Conservation (phyloP, 2,113 vertebrate genomes). For the Plotosus lineatus region DNA sequence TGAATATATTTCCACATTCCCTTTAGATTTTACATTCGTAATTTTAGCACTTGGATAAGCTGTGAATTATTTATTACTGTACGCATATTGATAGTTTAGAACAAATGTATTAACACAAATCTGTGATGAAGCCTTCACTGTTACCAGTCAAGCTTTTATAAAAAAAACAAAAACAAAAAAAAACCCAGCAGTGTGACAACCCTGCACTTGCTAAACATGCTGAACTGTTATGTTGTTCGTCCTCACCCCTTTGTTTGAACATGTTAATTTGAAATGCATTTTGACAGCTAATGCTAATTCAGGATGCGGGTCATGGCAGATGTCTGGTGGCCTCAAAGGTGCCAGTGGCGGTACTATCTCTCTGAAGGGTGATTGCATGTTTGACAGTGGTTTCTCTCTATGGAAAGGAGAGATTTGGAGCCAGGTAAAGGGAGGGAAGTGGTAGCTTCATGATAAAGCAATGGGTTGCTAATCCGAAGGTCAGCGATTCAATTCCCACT, state of each 20-base stretch:
- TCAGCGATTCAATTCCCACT: no score
- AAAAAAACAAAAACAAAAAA: not conserved
- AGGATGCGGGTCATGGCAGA: constrained; percentile 15
- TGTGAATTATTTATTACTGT: not conserved
- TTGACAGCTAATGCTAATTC: constrained; percentile 47
- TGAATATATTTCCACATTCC: no score
- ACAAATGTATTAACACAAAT: not conserved
- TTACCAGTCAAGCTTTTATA: not conserved
- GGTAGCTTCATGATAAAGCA: no score
- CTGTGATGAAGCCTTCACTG: not conserved
- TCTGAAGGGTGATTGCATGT: constrained; percentile 44
- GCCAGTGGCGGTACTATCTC: constrained; percentile 31
- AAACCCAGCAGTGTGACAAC: not conserved
- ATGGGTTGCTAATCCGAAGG: no score
- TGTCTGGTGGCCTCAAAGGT: constrained; percentile 53
- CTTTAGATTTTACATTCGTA: no score
- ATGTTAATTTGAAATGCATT: constrained; percentile 25
- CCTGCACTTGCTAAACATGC: not conserved
- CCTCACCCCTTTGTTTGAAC: constrained; percentile 22
- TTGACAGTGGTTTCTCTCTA: constrained; percentile 39
- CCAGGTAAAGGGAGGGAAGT: constrained; percentile 33
- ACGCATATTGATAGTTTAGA: not conserved
- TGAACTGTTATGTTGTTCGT: not conserved
- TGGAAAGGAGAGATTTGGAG: constrained; percentile 39
- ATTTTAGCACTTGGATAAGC: no score